Conservation (phyloP, 2,888 invertebrate species). For the Xestia xanthographa region DNA sequence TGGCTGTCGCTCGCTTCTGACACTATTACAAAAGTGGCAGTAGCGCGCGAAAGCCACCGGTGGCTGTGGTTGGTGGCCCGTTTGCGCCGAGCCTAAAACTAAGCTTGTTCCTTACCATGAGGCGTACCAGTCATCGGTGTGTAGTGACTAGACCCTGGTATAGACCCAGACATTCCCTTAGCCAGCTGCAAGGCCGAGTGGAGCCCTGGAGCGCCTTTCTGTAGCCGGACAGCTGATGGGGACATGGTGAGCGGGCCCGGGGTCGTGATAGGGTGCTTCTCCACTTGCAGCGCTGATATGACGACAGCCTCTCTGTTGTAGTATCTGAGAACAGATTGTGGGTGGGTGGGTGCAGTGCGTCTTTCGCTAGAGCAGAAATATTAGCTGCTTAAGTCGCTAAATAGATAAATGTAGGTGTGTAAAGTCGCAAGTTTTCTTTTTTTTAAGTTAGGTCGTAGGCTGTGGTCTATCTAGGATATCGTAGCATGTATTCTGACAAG, state of each 20-base stretch:
- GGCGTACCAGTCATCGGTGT: constrained; percentile 92
- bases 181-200: constrained; percentile 90
- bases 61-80: too few relatives aligned
- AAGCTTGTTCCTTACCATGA: constrained; percentile 76
- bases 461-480: not conserved
- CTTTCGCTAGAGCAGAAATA: constrained; percentile 32
- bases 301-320: constrained; percentile 98
- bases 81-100: too few relatives aligned
- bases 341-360: not conserved
- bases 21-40: too few relatives aligned
- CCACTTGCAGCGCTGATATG: constrained; percentile 97
- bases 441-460: not conserved
- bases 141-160: constrained; percentile 91
- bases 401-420: not conserved
- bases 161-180: constrained; percentile 86
- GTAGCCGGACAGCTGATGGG: constrained; percentile 91
- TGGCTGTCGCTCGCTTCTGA: too few relatives aligned
- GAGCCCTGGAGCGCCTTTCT: constrained; percentile 86
- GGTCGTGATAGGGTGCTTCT: constrained; percentile 97
- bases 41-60: too few relatives aligned
- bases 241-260: constrained; percentile 95
- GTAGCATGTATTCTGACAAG: not conserved
- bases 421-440: not conserved
- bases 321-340: constrained; percentile 91
- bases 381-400: constrained; percentile 20